Conservation (phyloP, 1,140 invertebrate genomes). For the Pogonus chalceus region DNA sequence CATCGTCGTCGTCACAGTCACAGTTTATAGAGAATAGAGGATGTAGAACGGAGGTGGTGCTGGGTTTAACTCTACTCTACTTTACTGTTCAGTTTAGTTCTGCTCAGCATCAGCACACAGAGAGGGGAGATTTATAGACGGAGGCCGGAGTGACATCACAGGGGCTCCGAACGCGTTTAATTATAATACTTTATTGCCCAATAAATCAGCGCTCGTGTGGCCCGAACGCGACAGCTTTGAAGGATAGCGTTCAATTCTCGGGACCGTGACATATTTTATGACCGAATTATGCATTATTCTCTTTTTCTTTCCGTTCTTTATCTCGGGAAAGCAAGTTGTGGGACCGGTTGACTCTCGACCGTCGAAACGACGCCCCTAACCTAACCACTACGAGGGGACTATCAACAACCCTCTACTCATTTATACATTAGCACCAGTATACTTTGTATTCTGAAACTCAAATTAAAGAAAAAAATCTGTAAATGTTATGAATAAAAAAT, state of each 20-base stretch:
- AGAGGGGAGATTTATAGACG: slow-evolving; percentile 32
- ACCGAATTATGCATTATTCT: slow-evolving; percentile 39
- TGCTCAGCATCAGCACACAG: slow-evolving; percentile 13
- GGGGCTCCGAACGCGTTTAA: slow-evolving; percentile 34
- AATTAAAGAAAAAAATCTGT: no score
- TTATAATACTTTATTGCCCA: slow-evolving; percentile 40
- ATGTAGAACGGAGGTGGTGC: slow-evolving; percentile 10
- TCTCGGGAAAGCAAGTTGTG: no score
- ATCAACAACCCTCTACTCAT: no score
- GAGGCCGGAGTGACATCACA: slow-evolving; percentile 34
- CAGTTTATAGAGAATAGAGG: no score
- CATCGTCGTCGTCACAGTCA: slow-evolving; percentile 6
- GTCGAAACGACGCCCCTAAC: no score
- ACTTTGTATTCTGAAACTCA: no score
- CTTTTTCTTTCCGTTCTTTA: slow-evolving; percentile 23
- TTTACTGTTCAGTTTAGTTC: slow-evolving; percentile 24
- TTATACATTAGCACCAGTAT: no score
- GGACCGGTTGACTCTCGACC: no score
- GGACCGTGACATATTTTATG: slow-evolving; percentile 38
- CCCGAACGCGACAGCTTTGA: slow-evolving; percentile 31
- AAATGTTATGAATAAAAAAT: no score
- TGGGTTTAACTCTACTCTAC: background rate
- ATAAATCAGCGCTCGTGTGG: slow-evolving; percentile 31
- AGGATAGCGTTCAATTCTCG: slow-evolving; percentile 38
- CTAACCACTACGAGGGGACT: no score